Percentiles rank a stretch among this genome's conserved stretches.
Conservation (phyloP, 2,888 invertebrate genomes). For the Iselma pallidipennis region DNA sequence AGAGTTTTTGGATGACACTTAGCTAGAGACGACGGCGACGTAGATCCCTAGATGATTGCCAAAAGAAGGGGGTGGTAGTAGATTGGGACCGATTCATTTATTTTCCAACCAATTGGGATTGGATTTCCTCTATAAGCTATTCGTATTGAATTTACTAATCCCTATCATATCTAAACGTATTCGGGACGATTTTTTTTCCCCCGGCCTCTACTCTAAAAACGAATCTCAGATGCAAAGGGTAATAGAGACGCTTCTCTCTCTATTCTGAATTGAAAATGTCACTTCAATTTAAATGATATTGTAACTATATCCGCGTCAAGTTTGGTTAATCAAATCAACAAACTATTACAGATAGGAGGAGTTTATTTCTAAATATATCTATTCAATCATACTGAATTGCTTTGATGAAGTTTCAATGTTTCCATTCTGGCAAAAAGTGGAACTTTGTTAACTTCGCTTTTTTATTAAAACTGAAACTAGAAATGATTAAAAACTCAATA, state of each 20-base stretch:
- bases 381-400: neutral
- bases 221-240: too few relatives aligned
- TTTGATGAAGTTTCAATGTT: neutral
- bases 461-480: too few relatives aligned
- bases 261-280: too few relatives aligned
- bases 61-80: neutral
- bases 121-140: neutral
- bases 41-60: neutral
- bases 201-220: too few relatives aligned
- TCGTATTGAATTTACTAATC: neutral
- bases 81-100: neutral
- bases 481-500: too few relatives aligned
- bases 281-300: neutral
- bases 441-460: too few relatives aligned
- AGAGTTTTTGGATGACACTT: conserved; percentile 29
- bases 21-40: conserved; percentile 7
- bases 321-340: neutral
- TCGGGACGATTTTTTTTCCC: too few relatives aligned
- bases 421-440: too few relatives aligned
- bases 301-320: neutral
- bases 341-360: neutral
- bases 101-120: neutral
- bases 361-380: neutral
- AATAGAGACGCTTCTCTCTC: too few relatives aligned
- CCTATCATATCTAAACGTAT: neutral